A percentile compares a stretch with the other conserved stretches of the same genome.
Conservation (phyloP, 2,888 invertebrate genomes). For the Plebejus argus region DNA sequence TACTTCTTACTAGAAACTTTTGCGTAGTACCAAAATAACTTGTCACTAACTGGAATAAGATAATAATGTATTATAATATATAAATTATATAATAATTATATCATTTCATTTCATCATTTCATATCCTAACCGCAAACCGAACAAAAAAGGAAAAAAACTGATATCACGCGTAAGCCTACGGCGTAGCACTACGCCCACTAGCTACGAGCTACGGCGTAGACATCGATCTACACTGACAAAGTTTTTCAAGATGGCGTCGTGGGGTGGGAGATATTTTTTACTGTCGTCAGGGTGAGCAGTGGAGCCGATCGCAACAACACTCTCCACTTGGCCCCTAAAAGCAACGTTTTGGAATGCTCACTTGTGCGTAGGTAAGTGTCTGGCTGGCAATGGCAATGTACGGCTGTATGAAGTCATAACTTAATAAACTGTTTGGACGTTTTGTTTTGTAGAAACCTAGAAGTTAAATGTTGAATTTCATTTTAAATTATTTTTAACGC, state of each 20-base stretch:
- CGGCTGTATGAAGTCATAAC: constrained; percentile 30
- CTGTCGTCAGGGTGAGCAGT: constrained; percentile 79
- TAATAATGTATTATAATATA: no score
- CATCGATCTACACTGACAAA: constrained; percentile 79
- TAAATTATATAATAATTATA: no score
- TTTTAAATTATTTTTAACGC: no score
- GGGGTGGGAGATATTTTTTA: constrained; percentile 72
- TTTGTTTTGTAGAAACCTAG: no score
- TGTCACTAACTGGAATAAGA: no score
- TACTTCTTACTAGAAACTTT: no score
- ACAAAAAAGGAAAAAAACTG: neutral
- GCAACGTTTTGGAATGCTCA: constrained; percentile 62
- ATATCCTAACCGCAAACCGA: no score
- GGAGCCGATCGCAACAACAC: constrained; percentile 78
- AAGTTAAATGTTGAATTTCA: no score
- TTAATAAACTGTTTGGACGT: neutral
- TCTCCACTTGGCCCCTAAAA: constrained; percentile 79
- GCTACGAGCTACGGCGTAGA: constrained; percentile 64
- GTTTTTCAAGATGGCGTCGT: constrained; percentile 77
- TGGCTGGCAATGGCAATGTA: constrained; percentile 51
- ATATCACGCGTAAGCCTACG: constrained; percentile 6
- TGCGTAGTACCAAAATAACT: no score
- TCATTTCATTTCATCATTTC: no score
- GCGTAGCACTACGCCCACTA: constrained; percentile 47
- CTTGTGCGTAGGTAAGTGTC: constrained; percentile 63